Base-by-base conservation (phyloP, 2,797 vertebrate species). In the Characodon lateralis region DNA sequence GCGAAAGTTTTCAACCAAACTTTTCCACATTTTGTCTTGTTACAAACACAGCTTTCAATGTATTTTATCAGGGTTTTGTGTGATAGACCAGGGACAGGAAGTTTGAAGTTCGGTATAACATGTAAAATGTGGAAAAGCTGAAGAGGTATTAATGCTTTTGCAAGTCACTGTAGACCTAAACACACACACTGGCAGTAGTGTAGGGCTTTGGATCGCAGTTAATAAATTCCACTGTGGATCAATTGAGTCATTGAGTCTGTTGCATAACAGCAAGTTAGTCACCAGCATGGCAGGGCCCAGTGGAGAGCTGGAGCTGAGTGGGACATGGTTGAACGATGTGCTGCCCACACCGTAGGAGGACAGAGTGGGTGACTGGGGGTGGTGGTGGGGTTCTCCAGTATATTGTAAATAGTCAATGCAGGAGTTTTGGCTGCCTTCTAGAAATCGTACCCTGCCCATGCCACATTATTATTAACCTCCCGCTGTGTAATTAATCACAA, bases 221-320 rank as follows among this genome's bases (percentile, higher is more conserved):
- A 73, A 84, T 89, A 77, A 55, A 89, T 79, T 84, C 84, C 82
- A 73, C 41, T 83, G 85, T 84, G 81, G 85, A 90, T 92, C 87
- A 88, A 89, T 89, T 93, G 88, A 94, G 86, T 91, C 90, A 92
- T n/a, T 89, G 88, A 89, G 88, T 86, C 84, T 78, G 93, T 95
- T 94, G 86, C 91, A 86, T 95, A 95, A 95, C 90, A 91, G 78
- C 71, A 91, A 93, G 81, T 94, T 94, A 93, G 93, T 93, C 93
- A 93, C 91, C 89, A 87, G 88, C 87, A 80, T 83, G 84, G 86
- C 87, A 85, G 85, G 89, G 89, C 78, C 86, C 73, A 63, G 82
- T 83, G 82, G 88, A 89, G 86, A 84, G 85, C 83, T 79, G 87
- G 78, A 66, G 81, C 85, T 86, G 89, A 91, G 94, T 90, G 90